Percentiles rank a stretch among this genome's conserved stretches.
These are phyloP conservation scores for Platycercus adscitus DNA, from an alignment of 2,113 vertebrate species.

Conservation along the genomic window DNA sequence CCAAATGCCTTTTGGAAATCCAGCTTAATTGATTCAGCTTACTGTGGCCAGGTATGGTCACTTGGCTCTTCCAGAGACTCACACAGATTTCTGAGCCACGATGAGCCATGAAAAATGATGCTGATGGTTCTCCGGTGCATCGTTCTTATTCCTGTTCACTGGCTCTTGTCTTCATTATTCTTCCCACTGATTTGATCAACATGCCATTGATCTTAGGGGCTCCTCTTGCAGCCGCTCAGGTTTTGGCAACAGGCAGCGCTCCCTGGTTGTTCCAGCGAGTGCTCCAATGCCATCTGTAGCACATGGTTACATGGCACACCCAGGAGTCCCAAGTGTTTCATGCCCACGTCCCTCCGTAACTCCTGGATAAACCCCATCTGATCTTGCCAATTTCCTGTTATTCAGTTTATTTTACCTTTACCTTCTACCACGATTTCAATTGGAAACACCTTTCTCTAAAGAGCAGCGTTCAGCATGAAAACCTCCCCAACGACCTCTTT, in stretches of 20 bases:
- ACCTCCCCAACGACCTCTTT: too few relatives aligned
- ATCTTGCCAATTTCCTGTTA: background rate
- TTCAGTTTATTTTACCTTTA: background rate
- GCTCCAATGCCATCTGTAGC: rapidly evolving
- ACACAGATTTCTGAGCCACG: background rate
- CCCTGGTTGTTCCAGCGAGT: background rate
- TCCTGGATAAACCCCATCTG: background rate
- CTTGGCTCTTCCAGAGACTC: background rate
- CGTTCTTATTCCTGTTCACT: background rate
- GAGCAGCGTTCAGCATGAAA: background rate
- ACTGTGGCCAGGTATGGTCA: background rate
- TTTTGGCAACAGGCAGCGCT: background rate
- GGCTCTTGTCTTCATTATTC: background rate
- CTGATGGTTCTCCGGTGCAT: background rate
- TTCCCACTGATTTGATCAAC: background rate
- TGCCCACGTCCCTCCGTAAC: rapidly evolving
- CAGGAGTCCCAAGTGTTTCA: background rate
- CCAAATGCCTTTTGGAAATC: background rate
- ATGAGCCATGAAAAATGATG: background rate
- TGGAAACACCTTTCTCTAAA: background rate
- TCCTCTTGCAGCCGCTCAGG: background rate
- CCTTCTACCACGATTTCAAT: background rate
- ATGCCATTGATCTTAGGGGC: rapidly evolving
- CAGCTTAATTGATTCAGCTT: background rate
- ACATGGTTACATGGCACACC: rapidly evolving